A percentile compares a stretch with the other conserved stretches of the same genome.
phyloP scores from a whole-genome alignment of 2,113 vertebrate genomes.

The Laterallus jamaicensis region DNA sequence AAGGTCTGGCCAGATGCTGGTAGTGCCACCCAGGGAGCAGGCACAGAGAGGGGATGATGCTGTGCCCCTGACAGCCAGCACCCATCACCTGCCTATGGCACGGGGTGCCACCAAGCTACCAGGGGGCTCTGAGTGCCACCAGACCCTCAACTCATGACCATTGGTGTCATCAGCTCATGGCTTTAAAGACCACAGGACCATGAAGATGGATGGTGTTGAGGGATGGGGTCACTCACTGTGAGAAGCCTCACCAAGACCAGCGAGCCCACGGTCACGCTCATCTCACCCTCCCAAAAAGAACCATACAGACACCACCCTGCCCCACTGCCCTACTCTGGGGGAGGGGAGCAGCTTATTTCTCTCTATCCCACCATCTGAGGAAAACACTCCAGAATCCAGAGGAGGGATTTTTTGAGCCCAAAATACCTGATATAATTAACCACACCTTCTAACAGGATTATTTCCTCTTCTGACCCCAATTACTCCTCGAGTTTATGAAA shows the following conservation, averaged over 20 bases:
- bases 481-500: slow-evolving; percentile 34
- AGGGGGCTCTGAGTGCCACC: neutral
- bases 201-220: accelerated
- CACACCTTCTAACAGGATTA: neutral
- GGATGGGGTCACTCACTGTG: neutral
- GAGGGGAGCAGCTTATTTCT: neutral
- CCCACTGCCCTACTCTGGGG: neutral
- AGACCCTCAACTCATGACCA: no score
- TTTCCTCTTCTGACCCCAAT: slow-evolving; percentile 36
- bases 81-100: neutral
- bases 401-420: neutral
- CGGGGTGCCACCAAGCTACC: accelerated
- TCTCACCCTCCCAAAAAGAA: neutral
- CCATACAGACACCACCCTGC: neutral
- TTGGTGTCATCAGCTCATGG: no score
- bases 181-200: neutral
- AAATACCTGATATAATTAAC: slow-evolving; percentile 37
- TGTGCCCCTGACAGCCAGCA: accelerated
- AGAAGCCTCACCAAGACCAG: neutral
- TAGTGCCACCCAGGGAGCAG: neutral
- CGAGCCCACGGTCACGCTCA: neutral
- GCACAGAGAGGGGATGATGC: neutral
- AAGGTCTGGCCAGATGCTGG: accelerated
- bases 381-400: neutral
- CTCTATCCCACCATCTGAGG: neutral